Evolutionary conservation across 2,888 invertebrate species (phyloP).

Genomic region (Drosophila bunnanda): DNA sequence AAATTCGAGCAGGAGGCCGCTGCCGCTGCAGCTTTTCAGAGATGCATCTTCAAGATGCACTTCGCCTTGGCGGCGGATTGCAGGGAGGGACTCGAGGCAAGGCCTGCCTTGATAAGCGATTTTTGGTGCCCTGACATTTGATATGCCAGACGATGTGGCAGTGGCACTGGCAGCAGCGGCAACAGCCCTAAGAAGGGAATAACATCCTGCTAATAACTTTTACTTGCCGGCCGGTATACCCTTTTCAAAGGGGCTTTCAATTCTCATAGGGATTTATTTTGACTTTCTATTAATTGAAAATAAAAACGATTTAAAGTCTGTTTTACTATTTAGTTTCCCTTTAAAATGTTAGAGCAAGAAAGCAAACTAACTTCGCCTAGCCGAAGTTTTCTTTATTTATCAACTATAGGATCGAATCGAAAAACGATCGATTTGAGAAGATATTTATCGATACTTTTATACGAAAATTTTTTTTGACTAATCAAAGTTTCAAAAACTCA

Average conservation of each 20-base stretch:
- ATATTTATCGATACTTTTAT: no score
- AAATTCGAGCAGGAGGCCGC: constrained; percentile 65
- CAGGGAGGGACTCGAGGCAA: constrained; percentile 20
- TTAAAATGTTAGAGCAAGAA: background rate
- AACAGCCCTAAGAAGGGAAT: constrained; percentile 26
- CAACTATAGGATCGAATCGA: no score
- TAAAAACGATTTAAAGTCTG: background rate
- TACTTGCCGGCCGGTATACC: background rate
- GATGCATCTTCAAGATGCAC: constrained; percentile 68
- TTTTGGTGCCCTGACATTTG: constrained; percentile 70
- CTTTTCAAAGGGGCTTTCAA: background rate
- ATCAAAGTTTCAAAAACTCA: no score
- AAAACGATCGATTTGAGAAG: no score
- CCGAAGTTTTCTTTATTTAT: no score
- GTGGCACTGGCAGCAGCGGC: background rate
- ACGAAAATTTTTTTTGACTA: no score
- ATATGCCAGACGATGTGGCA: constrained; percentile 49
- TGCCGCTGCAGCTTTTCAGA: constrained; percentile 57
- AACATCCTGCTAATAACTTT: constrained; percentile 58
- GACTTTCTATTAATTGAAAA: background rate
- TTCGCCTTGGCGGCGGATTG: constrained; percentile 2
- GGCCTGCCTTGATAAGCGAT: constrained; percentile 56
- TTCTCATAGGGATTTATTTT: background rate
- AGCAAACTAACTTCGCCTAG: no score
- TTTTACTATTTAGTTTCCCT: background rate